Base-by-base conservation (phyloP, 2,888 invertebrate genomes). In the Acronicta aceris region DNA sequence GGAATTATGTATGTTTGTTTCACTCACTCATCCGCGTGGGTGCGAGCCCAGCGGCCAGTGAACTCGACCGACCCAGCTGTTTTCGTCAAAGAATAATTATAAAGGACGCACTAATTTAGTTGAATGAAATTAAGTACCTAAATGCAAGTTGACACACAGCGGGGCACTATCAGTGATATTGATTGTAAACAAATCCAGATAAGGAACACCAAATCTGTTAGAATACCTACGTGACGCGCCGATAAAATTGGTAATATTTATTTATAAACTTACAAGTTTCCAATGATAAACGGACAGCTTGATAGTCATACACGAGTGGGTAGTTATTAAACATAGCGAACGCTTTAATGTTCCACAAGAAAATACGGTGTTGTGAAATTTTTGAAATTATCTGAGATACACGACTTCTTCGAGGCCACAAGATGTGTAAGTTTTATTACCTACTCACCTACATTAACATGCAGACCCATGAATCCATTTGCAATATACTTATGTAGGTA, bases 51-150 rank as follows among this genome's bases (percentile, higher is more conserved):
- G 76, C 84, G 89, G 88, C 71, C 89, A 83, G 64, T 86, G 90
- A 91, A 87, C 90, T 77, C 81, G 63, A 69, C 64, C 42, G 75
- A 63, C 75, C 83, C 89, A 88, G 90, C 88, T 89, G 89, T 87
- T 88, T 89, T 83, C 60, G 78, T 82, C 79, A 82, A 79, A 83
- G 76, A 81, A 79, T 79, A 81, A 79, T 78, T 73, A 75, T 70
- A 75, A 75, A 78, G 78, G 71, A 76, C 74, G 68, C 64, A 74
- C 69, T 74, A 76, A 79, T 77, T 64, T 59, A 63, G 50, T 58
- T 63, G 64, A 69, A 71, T 63, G 65, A 69, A 71, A 67, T 74
- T 68, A n/a, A n/a, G n/a, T n/a, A 51, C 65, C 55, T 68, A 71
- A 71, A 70, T 63, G 57, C 56, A 47, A 49, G 56, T 53, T 70